Evolutionary conservation across 2,888 invertebrate species (phyloP).

Genomic region (Ectemnius lituratus): DNA sequence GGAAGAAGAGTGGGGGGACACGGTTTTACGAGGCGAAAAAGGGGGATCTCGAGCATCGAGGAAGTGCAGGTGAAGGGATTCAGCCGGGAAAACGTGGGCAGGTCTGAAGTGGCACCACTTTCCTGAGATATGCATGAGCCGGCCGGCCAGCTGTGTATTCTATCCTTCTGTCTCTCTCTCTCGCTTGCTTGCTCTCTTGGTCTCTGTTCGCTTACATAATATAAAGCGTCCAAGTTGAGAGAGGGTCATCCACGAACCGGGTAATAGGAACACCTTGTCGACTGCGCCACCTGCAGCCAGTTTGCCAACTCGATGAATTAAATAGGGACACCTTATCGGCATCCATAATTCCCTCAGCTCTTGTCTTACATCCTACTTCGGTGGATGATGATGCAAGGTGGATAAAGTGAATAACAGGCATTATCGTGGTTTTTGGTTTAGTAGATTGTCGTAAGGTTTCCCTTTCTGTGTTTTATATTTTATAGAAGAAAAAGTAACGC

Average conservation of each 20-base stretch:
- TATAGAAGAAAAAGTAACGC: no score
- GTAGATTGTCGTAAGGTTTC: no score
- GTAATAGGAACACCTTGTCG: conserved; percentile 12
- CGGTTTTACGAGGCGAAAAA: conserved; percentile 6
- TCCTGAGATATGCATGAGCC: conserved; percentile 59
- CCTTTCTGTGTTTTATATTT: no score
- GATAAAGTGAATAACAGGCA: no score
- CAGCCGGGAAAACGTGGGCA: conserved; percentile 46
- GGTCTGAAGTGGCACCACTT: conserved; percentile 54
- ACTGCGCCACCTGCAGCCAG: background rate
- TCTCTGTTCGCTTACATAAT: conserved; percentile 66
- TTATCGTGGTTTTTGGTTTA: no score
- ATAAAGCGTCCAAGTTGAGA: conserved; percentile 59
- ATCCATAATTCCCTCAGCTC: background rate
- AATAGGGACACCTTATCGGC: background rate
- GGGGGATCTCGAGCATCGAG: conserved; percentile 32
- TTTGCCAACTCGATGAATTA: background rate
- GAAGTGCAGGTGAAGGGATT: conserved; percentile 44
- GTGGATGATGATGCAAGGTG: background rate
- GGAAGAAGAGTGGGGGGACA: no score
- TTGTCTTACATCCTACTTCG: conserved; percentile 1
- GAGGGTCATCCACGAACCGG: conserved; percentile 50
- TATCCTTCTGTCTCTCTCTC: no score
- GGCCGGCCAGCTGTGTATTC: conserved; percentile 32
- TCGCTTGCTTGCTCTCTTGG: conserved; percentile 11